These are phyloP conservation scores for Harlomillsia oculata DNA, from an alignment of 1,140 invertebrate genomes.

Conservation along the genomic window DNA sequence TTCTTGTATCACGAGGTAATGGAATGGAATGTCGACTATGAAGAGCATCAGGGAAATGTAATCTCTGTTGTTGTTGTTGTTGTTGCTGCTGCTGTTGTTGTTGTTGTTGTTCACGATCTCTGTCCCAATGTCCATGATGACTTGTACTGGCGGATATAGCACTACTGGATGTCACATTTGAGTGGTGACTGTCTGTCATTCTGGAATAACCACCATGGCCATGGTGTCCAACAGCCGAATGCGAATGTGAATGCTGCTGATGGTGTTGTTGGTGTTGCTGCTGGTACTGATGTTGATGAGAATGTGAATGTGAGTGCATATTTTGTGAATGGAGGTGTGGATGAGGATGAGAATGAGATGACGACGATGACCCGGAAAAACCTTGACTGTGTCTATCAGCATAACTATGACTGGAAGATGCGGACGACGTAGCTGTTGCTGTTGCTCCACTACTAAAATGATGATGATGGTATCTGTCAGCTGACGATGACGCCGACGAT, in stretches of 20 bases:
- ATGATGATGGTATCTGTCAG: constrained; percentile 4
- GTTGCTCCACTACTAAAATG: not conserved
- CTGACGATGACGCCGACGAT: constrained; percentile 16
- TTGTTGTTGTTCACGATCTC: constrained; percentile 4
- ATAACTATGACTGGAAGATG: too few species aligned
- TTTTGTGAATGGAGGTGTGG: not conserved
- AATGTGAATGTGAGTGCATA: constrained; percentile 3
- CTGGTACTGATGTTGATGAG: constrained; percentile 25
- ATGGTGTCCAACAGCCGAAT: constrained; percentile 3
- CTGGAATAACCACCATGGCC: constrained; percentile 8
- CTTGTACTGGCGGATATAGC: not conserved
- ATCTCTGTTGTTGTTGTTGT: not conserved
- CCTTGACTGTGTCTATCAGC: too few species aligned
- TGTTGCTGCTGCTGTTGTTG: constrained; percentile 1
- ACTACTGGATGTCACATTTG: too few species aligned
- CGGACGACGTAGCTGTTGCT: too few species aligned
- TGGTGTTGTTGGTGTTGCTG: constrained; percentile 8
- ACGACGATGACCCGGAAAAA: not conserved
- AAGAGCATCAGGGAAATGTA: constrained; percentile 8
- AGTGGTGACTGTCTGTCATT: not conserved
- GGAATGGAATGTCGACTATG: constrained; percentile 1
- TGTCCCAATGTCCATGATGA: constrained; percentile 6
- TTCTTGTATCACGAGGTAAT: constrained; percentile 21
- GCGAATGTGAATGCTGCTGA: not conserved
- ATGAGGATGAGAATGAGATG: constrained; percentile 13